phyloP scores from a whole-genome alignment of 1,140 invertebrate species.

The Acromyrmex charruanus region DNA sequence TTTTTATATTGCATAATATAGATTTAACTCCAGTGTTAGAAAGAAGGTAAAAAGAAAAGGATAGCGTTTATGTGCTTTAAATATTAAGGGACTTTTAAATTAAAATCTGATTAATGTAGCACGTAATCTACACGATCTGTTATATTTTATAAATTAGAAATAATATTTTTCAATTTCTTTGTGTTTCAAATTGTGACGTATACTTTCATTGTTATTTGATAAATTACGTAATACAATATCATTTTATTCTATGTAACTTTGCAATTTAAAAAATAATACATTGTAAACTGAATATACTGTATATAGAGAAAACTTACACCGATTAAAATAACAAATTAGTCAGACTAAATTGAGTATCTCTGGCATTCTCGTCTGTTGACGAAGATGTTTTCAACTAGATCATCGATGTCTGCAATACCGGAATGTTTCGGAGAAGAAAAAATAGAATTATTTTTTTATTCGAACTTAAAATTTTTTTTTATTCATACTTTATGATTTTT shows the following conservation, averaged over 20 bases:
- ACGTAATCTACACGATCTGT: neutral
- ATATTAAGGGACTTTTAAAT: neutral
- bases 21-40: neutral
- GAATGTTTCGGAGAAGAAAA: neutral
- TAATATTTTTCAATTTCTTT: neutral
- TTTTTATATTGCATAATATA: neutral
- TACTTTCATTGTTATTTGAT: neutral
- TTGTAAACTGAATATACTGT: neutral
- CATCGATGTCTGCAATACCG: slow-evolving; percentile 15
- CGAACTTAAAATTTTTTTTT: neutral
- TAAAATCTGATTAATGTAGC: neutral
- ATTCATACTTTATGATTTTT: slow-evolving; percentile 6
- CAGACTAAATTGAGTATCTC: slow-evolving; percentile 32
- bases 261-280: neutral
- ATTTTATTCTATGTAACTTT: neutral
- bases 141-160: slow-evolving; percentile 7
- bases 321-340: slow-evolving; percentile 40
- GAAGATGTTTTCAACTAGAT: slow-evolving; percentile 32
- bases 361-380: slow-evolving; percentile 30
- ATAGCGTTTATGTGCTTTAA: neutral
- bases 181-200: neutral
- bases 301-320: neutral
- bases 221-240: neutral
- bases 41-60: neutral
- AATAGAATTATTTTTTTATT: neutral